These are phyloP conservation scores for Thomomys bottae DNA, from an alignment of 2,113 vertebrate genomes.

Conservation along the genomic window DNA sequence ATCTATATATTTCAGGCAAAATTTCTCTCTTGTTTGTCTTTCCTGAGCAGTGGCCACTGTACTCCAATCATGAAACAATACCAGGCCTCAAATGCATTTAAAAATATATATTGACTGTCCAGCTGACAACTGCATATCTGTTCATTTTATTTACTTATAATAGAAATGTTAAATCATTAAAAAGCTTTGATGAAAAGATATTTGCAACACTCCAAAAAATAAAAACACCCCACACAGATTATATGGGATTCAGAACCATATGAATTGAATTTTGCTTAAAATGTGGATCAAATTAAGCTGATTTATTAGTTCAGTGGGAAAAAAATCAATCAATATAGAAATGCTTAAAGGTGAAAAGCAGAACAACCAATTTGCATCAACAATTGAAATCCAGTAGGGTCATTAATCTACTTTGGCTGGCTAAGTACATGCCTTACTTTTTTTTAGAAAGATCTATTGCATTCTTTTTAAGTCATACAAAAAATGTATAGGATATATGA, in stretches of 20 bases:
- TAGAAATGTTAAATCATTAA: constrained; percentile 8
- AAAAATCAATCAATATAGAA: constrained; percentile 26
- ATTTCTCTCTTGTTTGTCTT: constrained; percentile 4
- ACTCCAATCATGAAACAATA: neutral
- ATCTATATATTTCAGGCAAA: constrained; percentile 12
- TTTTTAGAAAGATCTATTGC: neutral
- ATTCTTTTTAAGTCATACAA: neutral
- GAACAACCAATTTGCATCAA: neutral
- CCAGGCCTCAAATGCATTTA: neutral
- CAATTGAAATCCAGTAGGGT: neutral
- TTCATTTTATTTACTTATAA: neutral
- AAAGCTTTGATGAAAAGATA: neutral
- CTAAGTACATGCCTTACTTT: neutral
- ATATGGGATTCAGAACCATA: neutral
- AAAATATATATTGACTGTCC: neutral
- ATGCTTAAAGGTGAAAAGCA: constrained; percentile 9
- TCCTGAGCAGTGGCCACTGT: neutral
- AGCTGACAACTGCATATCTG: neutral
- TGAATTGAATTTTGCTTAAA: constrained; percentile 2
- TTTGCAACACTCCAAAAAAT: constrained; percentile 13
- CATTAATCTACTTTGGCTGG: neutral
- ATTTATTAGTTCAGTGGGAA: constrained; percentile 52
- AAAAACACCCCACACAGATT: neutral
- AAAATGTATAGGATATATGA: neutral
- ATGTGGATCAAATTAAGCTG: neutral